These are phyloP conservation scores for Charadrius vociferus DNA, from an alignment of 2,113 vertebrate species.

Conservation along the genomic window DNA sequence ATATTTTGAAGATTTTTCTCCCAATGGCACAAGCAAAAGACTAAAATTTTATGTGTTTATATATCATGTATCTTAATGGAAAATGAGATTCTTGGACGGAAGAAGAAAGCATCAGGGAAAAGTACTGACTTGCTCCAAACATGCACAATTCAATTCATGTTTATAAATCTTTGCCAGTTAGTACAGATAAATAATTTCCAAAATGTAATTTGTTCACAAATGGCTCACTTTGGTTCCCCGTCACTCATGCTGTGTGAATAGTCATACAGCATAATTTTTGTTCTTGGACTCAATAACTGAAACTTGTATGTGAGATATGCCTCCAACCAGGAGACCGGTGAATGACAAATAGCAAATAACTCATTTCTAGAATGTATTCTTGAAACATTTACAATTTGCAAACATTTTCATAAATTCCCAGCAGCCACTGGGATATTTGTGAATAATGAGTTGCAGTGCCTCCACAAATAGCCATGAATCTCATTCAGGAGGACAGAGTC, in stretches of 20 bases:
- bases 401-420: conserved; percentile 37
- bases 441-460: neutral
- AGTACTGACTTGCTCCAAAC: neutral
- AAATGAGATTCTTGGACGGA: neutral
- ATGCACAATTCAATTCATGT: neutral
- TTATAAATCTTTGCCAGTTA: conserved; percentile 27
- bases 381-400: conserved; percentile 22
- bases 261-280: neutral
- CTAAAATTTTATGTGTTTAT: conserved; percentile 11
- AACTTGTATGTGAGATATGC: neutral
- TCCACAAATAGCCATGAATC: neutral
- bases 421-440: neutral
- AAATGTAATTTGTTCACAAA: conserved; percentile 37
- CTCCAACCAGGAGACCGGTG: neutral
- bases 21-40: neutral
- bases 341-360: conserved; percentile 33
- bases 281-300: neutral
- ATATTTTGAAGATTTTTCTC: neutral
- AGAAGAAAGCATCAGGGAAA: conserved; percentile 13
- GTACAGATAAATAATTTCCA: conserved; percentile 36
- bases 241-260: neutral
- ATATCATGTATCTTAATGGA: neutral
- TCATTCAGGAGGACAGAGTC: neutral
- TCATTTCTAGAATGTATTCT: neutral
- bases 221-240: conserved; percentile 1